A percentile compares a stretch with the other conserved stretches of the same genome.
Conservation (phyloP, 2,113 vertebrate species). For the Brevimyrus niger region DNA sequence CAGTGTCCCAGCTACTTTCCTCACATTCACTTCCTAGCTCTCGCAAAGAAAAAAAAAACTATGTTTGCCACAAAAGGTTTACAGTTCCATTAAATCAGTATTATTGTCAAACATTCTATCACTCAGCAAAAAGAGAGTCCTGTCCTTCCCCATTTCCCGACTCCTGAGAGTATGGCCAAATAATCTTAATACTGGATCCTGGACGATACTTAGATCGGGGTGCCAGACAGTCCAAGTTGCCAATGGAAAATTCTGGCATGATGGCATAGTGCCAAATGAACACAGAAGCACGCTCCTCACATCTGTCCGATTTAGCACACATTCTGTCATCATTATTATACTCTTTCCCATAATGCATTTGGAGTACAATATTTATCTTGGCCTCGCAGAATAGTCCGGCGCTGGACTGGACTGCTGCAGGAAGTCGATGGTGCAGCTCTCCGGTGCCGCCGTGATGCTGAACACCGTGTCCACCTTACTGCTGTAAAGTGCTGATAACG, state of each 20-base stretch:
- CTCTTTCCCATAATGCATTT: slow-evolving; percentile 28
- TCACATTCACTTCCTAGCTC: slow-evolving; percentile 23
- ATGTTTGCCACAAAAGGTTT: slow-evolving; percentile 14
- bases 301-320: slow-evolving; percentile 44
- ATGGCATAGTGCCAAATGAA: neutral
- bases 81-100: neutral
- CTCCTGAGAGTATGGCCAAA: neutral
- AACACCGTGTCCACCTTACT: slow-evolving; percentile 38
- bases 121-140: neutral
- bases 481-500: slow-evolving; percentile 63
- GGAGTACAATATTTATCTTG: slow-evolving; percentile 53
- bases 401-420: slow-evolving; percentile 27
- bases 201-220: neutral
- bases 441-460: slow-evolving; percentile 44
- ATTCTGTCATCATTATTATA: neutral
- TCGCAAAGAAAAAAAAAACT: neutral
- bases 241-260: neutral
- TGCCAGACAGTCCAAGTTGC: neutral
- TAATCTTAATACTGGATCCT: neutral
- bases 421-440: slow-evolving; percentile 47
- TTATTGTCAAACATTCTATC: neutral
- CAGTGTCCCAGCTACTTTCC: neutral
- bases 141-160: neutral
- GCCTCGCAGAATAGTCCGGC: slow-evolving; percentile 44
- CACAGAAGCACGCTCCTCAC: slow-evolving; percentile 10